A percentile compares a stretch with the other conserved stretches of the same genome.
Evolutionary conservation across 2,113 vertebrate genomes (phyloP).

Genomic region (Climacteris rufus): DNA sequence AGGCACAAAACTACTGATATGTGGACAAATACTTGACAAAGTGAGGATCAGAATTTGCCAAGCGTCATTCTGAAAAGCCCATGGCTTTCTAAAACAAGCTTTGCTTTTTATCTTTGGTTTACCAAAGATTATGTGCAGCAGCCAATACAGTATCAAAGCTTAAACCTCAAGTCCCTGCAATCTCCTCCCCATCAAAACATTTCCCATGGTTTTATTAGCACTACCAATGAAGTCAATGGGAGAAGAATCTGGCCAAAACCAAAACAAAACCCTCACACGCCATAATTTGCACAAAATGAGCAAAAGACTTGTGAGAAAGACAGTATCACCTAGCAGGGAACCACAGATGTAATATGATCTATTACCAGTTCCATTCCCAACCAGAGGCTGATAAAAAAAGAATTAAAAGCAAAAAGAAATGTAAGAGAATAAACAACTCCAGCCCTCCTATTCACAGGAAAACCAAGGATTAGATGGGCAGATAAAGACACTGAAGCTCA

Average conservation of each 20-base stretch:
- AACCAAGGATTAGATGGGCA: neutral
- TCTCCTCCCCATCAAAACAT: conserved; percentile 2
- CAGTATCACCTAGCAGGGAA: neutral
- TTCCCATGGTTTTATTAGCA: conserved; percentile 50
- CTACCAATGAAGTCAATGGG: neutral
- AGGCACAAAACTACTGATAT: conserved; percentile 25
- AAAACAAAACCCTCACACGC: neutral
- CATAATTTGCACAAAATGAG: neutral
- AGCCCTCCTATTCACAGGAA: neutral
- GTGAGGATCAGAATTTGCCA: conserved; percentile 28
- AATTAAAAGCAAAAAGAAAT: accelerated
- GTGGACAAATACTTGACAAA: conserved; percentile 43
- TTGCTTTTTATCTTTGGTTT: conserved; percentile 36
- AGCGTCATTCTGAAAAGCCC: conserved; percentile 23
- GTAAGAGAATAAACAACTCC: neutral
- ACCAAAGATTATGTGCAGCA: conserved; percentile 22
- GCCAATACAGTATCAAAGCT: conserved; percentile 15
- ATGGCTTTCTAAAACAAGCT: conserved; percentile 43
- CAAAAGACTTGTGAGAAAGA: neutral
- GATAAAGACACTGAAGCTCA: neutral
- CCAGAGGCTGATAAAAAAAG: neutral
- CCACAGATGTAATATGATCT: neutral
- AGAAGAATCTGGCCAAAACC: neutral
- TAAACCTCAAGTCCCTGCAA: conserved; percentile 22
- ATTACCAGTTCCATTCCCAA: neutral